Conservation (phyloP, 2,888 invertebrate species). For the Ischnus inquisitorius region DNA sequence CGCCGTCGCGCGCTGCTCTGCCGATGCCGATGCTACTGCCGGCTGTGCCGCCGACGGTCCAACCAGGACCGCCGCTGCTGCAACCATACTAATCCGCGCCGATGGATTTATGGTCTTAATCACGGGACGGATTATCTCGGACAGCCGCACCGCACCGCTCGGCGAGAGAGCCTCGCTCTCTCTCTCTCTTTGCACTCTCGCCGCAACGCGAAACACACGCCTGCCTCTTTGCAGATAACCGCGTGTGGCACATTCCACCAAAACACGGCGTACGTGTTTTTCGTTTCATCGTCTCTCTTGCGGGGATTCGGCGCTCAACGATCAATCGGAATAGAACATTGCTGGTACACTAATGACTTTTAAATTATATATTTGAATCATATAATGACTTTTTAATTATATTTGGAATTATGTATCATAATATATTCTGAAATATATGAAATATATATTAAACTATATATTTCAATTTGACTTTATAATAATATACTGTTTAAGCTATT, state of each 20-base stretch:
- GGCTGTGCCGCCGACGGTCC: constrained; percentile 75
- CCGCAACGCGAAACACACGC: constrained; percentile 83
- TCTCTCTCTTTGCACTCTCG: constrained; percentile 69
- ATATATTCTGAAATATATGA: too few relatives aligned
- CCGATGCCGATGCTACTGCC: constrained; percentile 70
- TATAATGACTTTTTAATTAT: too few relatives aligned
- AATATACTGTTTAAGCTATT: too few relatives aligned
- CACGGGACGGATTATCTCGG: constrained; percentile 88
- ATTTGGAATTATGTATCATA: too few relatives aligned
- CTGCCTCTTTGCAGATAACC: constrained; percentile 85
- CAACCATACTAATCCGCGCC: constrained; percentile 85
- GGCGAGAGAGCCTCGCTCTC: constrained; percentile 60
- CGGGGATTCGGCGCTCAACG: constrained; percentile 1
- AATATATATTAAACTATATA: too few relatives aligned
- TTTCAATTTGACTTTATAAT: too few relatives aligned
- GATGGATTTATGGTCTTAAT: constrained; percentile 89
- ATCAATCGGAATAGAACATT: constrained; percentile 3
- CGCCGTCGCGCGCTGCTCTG: constrained; percentile 70
- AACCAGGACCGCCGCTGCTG: constrained; percentile 62
- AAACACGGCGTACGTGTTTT: constrained; percentile 47
- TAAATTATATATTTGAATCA: not conserved
- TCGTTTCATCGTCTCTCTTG: constrained; percentile 15
- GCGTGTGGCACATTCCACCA: constrained; percentile 74
- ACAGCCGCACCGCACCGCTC: constrained; percentile 82
- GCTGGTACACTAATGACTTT: not conserved